phyloP scores from a whole-genome alignment of 2,888 invertebrate species.

The Pyrrhia umbra region DNA sequence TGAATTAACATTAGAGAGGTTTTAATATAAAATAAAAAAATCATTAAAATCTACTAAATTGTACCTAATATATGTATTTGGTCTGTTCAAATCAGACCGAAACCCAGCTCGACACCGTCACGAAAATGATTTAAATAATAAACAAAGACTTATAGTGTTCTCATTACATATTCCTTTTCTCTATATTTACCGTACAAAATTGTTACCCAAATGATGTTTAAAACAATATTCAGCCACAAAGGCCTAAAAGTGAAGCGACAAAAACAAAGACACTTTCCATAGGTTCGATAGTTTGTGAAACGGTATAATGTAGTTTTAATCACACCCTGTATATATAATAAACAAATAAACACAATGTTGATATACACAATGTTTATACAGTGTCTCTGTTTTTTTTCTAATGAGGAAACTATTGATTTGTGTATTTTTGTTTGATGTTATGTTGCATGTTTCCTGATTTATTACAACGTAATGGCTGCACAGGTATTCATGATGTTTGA shows the following conservation, averaged over 20 bases:
- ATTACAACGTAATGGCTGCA: not conserved
- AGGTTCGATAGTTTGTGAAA: slow-evolving; percentile 13
- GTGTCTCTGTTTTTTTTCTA: slow-evolving; percentile 18
- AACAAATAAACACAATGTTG: slow-evolving; percentile 15
- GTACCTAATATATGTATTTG: not conserved
- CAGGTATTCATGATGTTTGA: not conserved
- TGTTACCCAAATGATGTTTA: slow-evolving; percentile 33
- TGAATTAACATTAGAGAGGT: too few species aligned
- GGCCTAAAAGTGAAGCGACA: not conserved
- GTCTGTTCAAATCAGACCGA: slow-evolving; percentile 16
- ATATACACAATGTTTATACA: slow-evolving; percentile 29
- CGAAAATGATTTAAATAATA: slow-evolving; percentile 24
- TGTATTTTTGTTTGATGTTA: not conserved
- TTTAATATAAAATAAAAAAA: too few species aligned
- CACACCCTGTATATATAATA: slow-evolving; percentile 33
- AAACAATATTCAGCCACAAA: slow-evolving; percentile 27
- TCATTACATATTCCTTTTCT: slow-evolving; percentile 21
- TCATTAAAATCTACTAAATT: not conserved
- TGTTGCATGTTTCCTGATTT: not conserved
- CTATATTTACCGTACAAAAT: slow-evolving; percentile 5
- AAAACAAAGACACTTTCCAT: slow-evolving; percentile 27
- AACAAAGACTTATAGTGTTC: slow-evolving; percentile 10
- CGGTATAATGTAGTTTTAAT: slow-evolving; percentile 59
- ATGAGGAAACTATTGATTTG: slow-evolving; percentile 25
- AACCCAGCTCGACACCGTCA: not conserved